Evolutionary conservation across 1,140 invertebrate species (phyloP).

Genomic region (Batillaria attramentaria): DNA sequence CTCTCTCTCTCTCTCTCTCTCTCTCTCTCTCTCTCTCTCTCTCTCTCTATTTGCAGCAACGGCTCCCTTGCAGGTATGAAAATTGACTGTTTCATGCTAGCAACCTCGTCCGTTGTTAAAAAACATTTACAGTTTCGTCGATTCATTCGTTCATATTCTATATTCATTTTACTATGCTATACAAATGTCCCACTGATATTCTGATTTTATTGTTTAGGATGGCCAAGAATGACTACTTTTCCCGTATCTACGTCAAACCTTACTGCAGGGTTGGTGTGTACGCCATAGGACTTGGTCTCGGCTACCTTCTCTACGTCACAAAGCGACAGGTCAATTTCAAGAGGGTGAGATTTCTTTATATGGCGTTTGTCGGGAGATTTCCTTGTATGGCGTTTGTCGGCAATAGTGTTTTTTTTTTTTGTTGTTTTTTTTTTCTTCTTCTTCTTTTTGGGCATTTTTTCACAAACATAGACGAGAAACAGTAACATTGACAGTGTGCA

Average conservation of each 20-base stretch:
- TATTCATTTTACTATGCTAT: too few species aligned
- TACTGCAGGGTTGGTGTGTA: constrained; percentile 75
- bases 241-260: constrained; percentile 86
- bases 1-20: too few species aligned
- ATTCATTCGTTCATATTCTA: too few species aligned
- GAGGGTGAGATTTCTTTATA: constrained; percentile 25
- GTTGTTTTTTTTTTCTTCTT: background rate
- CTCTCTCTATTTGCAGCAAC: too few species aligned
- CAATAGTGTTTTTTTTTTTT: background rate
- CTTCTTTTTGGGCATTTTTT: too few species aligned
- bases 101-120: too few species aligned
- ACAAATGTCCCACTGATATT: background rate
- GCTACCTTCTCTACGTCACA: constrained; percentile 67
- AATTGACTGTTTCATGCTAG: too few species aligned
- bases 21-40: too few species aligned
- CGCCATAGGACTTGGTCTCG: constrained; percentile 73
- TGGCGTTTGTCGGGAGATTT: background rate
- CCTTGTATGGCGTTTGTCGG: background rate
- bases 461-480: too few species aligned
- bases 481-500: too few species aligned
- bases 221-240: constrained; percentile 44
- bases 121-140: too few species aligned
- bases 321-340: constrained; percentile 24
- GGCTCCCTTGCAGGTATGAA: too few species aligned
- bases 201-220: constrained; percentile 21